phyloP scores from a whole-genome alignment of 2,113 vertebrate genomes.

The Aix galericulata region DNA sequence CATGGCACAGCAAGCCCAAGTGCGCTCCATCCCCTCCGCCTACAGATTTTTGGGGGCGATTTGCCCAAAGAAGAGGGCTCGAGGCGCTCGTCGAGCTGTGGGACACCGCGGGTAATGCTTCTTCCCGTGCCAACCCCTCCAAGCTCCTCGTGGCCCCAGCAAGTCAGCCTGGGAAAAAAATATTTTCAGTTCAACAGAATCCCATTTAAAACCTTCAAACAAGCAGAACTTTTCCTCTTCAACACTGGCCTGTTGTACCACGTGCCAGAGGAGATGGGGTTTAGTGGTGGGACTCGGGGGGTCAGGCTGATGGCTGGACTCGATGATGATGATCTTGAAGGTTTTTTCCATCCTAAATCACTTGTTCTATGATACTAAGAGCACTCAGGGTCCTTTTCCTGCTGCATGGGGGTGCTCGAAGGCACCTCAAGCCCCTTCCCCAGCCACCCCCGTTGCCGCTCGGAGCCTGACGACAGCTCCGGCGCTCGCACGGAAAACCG shows the following conservation, averaged over 20 bases:
- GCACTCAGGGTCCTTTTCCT: neutral
- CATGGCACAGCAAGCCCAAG: neutral
- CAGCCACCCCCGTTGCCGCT: rapidly evolving
- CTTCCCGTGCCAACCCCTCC: no score
- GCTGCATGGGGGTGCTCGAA: rapidly evolving
- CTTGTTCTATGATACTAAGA: neutral
- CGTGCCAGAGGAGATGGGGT: no score
- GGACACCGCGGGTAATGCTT: neutral
- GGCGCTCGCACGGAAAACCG: rapidly evolving
- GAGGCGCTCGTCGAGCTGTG: neutral
- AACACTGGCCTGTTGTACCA: neutral
- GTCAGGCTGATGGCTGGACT: no score
- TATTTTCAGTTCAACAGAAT: neutral
- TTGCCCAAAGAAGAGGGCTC: neutral
- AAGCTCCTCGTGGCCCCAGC: no score
- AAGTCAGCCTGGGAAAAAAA: neutral
- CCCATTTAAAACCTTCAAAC: rapidly evolving
- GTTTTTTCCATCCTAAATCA: neutral
- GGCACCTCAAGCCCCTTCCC: neutral
- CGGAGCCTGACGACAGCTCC: neutral
- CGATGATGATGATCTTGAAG: no score
- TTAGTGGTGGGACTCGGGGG: no score
- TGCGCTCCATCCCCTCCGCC: neutral
- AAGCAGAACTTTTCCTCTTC: neutral
- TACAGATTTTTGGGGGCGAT: neutral